These are phyloP conservation scores for Hylaeus anthracinus DNA, from an alignment of 1,140 invertebrate species.

Conservation along the genomic window DNA sequence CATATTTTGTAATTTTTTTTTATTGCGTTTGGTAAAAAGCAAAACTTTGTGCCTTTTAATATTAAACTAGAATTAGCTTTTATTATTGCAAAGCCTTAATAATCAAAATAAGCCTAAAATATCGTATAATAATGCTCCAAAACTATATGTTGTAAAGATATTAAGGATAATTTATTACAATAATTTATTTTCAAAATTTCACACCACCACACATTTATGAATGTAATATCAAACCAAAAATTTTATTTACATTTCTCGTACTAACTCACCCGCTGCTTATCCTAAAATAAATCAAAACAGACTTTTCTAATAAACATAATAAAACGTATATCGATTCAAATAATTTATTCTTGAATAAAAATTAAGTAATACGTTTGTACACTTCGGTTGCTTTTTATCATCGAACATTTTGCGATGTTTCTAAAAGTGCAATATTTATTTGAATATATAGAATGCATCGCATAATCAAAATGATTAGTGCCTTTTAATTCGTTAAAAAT, in stretches of 20 bases:
- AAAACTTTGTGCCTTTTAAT: background rate
- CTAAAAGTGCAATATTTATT: conserved; percentile 16
- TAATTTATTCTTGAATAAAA: background rate
- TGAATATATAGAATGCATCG: background rate
- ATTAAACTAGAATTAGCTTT: conserved; percentile 1
- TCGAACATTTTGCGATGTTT: background rate
- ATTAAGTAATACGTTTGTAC: background rate
- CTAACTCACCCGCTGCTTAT: conserved; percentile 75
- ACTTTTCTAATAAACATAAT: conserved; percentile 53
- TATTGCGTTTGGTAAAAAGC: conserved; percentile 1
- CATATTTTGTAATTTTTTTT: background rate
- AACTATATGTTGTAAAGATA: background rate
- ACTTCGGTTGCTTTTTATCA: background rate
- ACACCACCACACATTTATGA: conserved; percentile 68
- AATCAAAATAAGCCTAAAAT: background rate
- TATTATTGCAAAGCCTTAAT: background rate
- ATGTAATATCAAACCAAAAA: conserved; percentile 56
- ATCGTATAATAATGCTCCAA: background rate
- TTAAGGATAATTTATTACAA: conserved; percentile 1
- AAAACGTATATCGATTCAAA: conserved; percentile 14
- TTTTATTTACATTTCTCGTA: conserved; percentile 47
- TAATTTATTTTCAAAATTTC: conserved; percentile 28
- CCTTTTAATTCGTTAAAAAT: too few relatives aligned
- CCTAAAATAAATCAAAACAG: conserved; percentile 76
- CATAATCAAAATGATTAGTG: too few relatives aligned